Conservation (phyloP, 1,140 invertebrate species). For the Plodia interpunctella region DNA sequence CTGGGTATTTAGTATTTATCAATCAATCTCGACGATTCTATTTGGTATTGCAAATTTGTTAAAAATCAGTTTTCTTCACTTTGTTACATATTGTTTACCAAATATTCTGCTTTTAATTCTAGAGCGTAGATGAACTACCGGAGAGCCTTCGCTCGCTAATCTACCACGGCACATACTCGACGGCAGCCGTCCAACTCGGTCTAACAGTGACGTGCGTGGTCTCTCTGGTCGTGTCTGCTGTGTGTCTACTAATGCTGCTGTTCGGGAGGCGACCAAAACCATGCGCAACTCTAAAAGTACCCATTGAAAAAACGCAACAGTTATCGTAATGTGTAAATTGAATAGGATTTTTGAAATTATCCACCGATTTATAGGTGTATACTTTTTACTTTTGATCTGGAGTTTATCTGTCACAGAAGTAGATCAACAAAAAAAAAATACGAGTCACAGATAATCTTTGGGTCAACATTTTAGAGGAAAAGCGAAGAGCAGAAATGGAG, state of each 20-base stretch:
- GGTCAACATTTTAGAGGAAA: no score
- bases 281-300: conserved; percentile 42
- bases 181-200: conserved; percentile 56
- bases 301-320: not conserved
- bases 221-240: conserved; percentile 40
- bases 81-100: not conserved
- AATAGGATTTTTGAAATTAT: no score
- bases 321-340: not conserved
- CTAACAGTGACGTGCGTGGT: conserved; percentile 52
- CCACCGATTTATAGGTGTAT: no score
- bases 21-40: no score
- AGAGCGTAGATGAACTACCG: conserved; percentile 65
- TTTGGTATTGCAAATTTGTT: no score
- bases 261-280: conserved; percentile 44
- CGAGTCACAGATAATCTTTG: no score
- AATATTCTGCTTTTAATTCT: conserved; percentile 25
- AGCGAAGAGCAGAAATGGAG: no score
- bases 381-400: no score
- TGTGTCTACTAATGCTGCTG: conserved; percentile 46
- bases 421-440: no score
- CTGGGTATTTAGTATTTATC: no score
- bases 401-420: no score
- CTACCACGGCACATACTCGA: conserved; percentile 73
- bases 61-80: no score
- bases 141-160: conserved; percentile 56